phyloP scores from a whole-genome alignment of 2,113 vertebrate species.

The Sander lucioperca region DNA sequence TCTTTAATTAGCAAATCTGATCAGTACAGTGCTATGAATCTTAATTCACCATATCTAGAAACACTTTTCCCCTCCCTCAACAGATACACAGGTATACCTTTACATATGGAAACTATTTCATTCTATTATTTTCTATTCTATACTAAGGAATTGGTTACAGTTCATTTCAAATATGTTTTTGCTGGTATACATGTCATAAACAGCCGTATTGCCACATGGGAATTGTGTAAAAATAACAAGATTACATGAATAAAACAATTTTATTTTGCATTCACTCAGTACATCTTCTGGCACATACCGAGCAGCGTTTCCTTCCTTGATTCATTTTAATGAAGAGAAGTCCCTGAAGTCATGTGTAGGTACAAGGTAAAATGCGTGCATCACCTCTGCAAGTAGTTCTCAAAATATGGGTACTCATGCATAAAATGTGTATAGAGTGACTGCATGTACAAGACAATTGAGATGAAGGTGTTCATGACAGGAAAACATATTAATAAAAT shows the following conservation, averaged over 20 bases:
- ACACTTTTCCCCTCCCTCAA: background rate
- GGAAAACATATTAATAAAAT: background rate
- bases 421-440: conserved; percentile 21
- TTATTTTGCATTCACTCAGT: conserved; percentile 28
- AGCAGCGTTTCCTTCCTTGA: background rate
- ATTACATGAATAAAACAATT: conserved; percentile 36
- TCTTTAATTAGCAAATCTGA: conserved; percentile 63
- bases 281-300: background rate
- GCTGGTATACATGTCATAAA: background rate
- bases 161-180: background rate
- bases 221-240: conserved; percentile 13
- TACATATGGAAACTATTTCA: background rate
- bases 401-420: conserved; percentile 38
- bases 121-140: too few species aligned
- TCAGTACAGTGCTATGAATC: conserved; percentile 36
- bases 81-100: background rate
- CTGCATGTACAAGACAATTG: background rate
- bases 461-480: conserved; percentile 6
- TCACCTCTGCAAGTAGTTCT: conserved; percentile 59
- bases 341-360: conserved; percentile 47
- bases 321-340: conserved; percentile 50
- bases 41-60: conserved; percentile 26
- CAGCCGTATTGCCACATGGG: background rate
- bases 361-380: conserved; percentile 40
- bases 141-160: background rate